These are phyloP conservation scores for Criorhina ranunculi DNA, from an alignment of 2,888 invertebrate species.

Conservation along the genomic window DNA sequence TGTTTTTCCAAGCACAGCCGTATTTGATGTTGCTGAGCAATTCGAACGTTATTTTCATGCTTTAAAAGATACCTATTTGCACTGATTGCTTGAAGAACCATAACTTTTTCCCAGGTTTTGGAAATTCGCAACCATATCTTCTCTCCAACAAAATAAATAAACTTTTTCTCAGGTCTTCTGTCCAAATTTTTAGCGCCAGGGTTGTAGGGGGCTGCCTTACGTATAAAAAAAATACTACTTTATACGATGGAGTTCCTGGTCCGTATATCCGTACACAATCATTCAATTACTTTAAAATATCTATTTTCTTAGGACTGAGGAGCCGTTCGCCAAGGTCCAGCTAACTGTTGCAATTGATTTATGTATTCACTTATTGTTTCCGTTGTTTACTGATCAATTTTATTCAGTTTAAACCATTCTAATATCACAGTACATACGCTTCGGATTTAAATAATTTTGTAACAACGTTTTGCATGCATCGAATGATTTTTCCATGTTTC, in stretches of 20 bases:
- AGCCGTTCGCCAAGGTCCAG: conserved; percentile 52
- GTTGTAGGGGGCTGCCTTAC: no score
- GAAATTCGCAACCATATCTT: conserved; percentile 25
- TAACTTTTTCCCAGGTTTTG: conserved; percentile 32
- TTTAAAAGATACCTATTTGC: conserved; percentile 22
- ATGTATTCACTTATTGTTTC: conserved; percentile 41
- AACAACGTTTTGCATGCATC: conserved; percentile 15
- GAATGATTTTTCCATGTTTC: no score
- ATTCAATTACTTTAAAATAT: no score
- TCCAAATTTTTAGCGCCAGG: conserved; percentile 13
- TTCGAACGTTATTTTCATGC: conserved; percentile 20
- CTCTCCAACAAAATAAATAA: conserved; percentile 24
- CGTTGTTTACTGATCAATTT: conserved; percentile 16
- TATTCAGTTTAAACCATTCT: conserved; percentile 36
- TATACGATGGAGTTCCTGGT: no score
- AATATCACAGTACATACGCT: conserved; percentile 17
- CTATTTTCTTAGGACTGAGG: no score
- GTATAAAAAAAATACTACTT: no score
- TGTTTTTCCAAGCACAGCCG: no score
- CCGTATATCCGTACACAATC: no score
- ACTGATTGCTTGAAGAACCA: conserved; percentile 24
- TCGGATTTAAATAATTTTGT: conserved; percentile 27
- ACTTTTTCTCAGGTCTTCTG: not conserved
- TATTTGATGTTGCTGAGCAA: conserved; percentile 31
- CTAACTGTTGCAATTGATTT: conserved; percentile 33